A percentile compares a stretch with the other conserved stretches of the same genome.
Evolutionary conservation across 2,797 vertebrate species (phyloP).

Genomic region (Gadopsis marmoratus): DNA sequence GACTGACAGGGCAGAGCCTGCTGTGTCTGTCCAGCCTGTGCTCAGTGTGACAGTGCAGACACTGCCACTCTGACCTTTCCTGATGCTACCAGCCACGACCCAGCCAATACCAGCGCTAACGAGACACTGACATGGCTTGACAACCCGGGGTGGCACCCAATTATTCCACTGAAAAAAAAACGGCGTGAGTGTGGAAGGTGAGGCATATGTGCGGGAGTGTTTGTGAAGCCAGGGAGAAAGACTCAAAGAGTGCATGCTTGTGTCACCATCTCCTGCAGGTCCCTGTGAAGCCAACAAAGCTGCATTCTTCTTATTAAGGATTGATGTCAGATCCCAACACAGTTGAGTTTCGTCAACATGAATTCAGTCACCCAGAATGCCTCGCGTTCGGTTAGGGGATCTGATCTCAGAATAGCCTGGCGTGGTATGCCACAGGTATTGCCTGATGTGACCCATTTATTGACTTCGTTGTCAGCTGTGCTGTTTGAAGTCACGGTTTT

Average conservation of each 20-base stretch:
- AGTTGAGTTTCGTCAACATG: constrained; percentile 66
- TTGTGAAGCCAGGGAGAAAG: constrained; percentile 42
- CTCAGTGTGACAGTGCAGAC: constrained; percentile 69
- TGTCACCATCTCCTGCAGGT: constrained; percentile 58
- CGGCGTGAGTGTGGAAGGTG: constrained; percentile 15
- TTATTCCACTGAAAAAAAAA: constrained; percentile 66
- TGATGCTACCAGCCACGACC: constrained; percentile 66
- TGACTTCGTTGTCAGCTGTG: constrained; percentile 56
- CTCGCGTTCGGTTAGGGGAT: constrained; percentile 43
- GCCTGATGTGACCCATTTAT: constrained; percentile 65
- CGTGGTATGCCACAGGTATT: constrained; percentile 39
- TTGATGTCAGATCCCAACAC: constrained; percentile 65
- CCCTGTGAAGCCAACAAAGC: constrained; percentile 39
- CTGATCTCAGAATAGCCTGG: constrained; percentile 62
- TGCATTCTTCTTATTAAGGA: constrained; percentile 66
- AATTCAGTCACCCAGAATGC: constrained; percentile 66
- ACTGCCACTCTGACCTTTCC: constrained; percentile 76
- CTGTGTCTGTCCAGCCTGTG: constrained; percentile 56
- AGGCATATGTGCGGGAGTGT: constrained; percentile 33
- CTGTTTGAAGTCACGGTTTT: constrained; percentile 60
- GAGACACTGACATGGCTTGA: constrained; percentile 78
- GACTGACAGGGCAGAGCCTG: constrained; percentile 49
- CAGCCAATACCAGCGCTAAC: constrained; percentile 74
- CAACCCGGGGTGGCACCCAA: constrained; percentile 74
- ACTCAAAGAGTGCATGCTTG: constrained; percentile 31